These are phyloP conservation scores for Luidia sarsii DNA, from an alignment of 53 echinoderm and acorn worm species.

Conservation along the genomic window DNA sequence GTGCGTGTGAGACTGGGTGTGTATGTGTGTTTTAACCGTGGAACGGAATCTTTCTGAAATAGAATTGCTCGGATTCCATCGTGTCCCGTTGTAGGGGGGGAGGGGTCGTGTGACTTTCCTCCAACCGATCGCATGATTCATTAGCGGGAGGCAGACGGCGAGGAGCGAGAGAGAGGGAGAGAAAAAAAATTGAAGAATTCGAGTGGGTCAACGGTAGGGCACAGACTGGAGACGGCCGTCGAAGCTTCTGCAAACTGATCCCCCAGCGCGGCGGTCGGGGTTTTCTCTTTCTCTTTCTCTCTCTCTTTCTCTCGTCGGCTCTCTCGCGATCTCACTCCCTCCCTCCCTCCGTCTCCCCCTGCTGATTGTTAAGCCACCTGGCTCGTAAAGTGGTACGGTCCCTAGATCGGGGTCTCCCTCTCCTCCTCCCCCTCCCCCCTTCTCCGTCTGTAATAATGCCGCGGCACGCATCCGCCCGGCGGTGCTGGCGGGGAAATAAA, in stretches of 20 bases:
- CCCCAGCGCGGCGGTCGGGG: constrained; percentile 6
- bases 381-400: constrained; percentile 41
- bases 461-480: constrained; percentile 64
- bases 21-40: too few relatives aligned
- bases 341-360: neutral
- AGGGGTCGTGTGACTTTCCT: too few relatives aligned
- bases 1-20: too few relatives aligned
- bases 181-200: neutral
- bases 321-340: neutral
- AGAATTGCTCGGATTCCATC: too few relatives aligned
- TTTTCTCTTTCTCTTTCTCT: neutral
- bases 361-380: constrained; percentile 53
- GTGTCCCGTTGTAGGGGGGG: too few relatives aligned
- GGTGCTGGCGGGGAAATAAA: constrained; percentile 60
- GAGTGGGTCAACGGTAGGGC: constrained; percentile 4
- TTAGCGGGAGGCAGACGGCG: too few relatives aligned
- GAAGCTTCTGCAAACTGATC: neutral
- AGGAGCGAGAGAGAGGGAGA: too few relatives aligned
- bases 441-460: constrained; percentile 60
- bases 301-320: neutral
- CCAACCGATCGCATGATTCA: too few relatives aligned
- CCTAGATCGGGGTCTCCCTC: too few relatives aligned
- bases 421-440: too few relatives aligned
- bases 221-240: neutral
- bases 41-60: too few relatives aligned